phyloP scores from a whole-genome alignment of 2,797 vertebrate genomes.

The Smutsia temminckii region DNA sequence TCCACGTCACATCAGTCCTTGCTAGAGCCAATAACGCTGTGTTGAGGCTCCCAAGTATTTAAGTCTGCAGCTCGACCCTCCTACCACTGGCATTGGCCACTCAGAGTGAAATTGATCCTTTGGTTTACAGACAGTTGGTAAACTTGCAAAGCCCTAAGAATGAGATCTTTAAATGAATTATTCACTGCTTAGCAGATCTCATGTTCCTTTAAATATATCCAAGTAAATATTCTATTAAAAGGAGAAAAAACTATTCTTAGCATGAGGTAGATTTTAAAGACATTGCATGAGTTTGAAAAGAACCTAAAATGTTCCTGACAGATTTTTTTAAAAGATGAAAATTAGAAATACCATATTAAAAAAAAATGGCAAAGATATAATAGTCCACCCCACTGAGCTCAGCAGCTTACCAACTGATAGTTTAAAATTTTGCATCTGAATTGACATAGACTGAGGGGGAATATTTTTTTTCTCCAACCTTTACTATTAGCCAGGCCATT shows the following conservation, averaged over 20 bases:
- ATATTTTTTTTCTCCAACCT: background rate
- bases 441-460: background rate
- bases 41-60: background rate
- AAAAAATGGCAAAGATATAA: background rate
- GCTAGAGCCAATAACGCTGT: fast-evolving
- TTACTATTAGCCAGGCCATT: background rate
- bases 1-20: background rate
- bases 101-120: background rate
- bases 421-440: background rate
- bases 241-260: background rate
- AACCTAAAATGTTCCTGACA: background rate
- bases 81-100: background rate
- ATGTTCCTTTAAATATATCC: constrained; percentile 16
- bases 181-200: constrained; percentile 50
- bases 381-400: background rate
- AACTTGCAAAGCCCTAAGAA: constrained; percentile 31
- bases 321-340: background rate
- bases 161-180: constrained; percentile 48
- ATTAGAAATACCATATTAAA: background rate
- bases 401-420: background rate
- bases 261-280: background rate
- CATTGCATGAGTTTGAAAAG: background rate
- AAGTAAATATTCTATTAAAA: constrained; percentile 10
- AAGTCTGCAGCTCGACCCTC: background rate
- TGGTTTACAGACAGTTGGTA: background rate